Percentiles rank a stretch among this genome's conserved stretches.
Conservation (phyloP, 1,140 invertebrate species). For the Drosophila paulistorum region DNA sequence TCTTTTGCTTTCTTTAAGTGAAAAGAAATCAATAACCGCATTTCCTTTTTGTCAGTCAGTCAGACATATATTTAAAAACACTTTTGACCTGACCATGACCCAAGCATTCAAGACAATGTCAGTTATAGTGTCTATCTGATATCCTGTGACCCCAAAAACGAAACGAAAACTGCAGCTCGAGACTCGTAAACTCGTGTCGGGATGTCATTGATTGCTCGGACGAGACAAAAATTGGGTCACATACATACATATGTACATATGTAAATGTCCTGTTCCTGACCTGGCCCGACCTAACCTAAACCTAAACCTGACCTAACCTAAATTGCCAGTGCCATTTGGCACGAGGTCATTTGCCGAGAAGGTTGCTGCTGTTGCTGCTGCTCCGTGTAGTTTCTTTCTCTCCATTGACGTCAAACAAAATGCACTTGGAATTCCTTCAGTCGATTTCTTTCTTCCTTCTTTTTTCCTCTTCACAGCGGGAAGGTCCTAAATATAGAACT, state of each 20-base stretch:
- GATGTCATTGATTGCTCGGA: neutral
- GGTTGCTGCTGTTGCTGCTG: neutral
- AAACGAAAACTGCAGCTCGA: neutral
- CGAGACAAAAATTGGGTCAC: neutral
- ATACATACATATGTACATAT: neutral
- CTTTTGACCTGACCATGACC: conserved; percentile 7
- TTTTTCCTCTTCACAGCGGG: conserved; percentile 11
- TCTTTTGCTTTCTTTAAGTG: neutral
- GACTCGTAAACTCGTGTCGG: neutral
- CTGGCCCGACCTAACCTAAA: neutral
- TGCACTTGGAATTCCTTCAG: conserved; percentile 11
- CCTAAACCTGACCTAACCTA: neutral
- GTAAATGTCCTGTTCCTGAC: conserved; percentile 10
- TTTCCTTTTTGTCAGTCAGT: neutral
- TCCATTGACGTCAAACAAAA: conserved; percentile 9
- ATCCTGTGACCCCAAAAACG: conserved; percentile 1
- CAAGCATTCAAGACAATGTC: neutral
- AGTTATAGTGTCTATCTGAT: neutral
- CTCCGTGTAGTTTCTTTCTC: neutral
- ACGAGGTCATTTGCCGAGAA: conserved; percentile 1
- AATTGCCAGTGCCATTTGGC: neutral
- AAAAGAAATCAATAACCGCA: neutral
- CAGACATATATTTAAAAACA: neutral
- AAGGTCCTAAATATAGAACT: conserved; percentile 73
- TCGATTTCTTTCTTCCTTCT: conserved; percentile 15